Base-by-base conservation (phyloP, 2,888 invertebrate genomes). In the Leptinotarsa tumamoca region DNA sequence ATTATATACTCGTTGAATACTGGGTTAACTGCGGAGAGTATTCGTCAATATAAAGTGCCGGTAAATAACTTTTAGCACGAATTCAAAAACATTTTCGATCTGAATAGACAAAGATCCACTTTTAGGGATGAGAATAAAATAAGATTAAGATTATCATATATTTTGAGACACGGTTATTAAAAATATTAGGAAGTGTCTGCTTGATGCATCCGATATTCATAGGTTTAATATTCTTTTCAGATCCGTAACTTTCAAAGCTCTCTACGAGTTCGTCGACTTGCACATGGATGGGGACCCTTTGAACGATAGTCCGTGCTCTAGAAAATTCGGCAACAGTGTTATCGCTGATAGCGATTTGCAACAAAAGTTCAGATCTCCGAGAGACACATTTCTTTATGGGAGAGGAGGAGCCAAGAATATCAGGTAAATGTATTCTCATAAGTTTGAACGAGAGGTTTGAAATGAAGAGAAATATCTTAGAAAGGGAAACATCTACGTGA, bases 231-330 rank as follows among this genome's bases (percentile, higher is more conserved):
- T 58, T 58, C 23, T 33, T 70, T 86, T n/a, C 86, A 96, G 96
- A 83, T 95, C 96, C 0, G 92, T 96, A 67, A 93, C 94, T 83
- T 96, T 96, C 87, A 94, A 95, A 86, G 93, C 96, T 0, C 91
- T 95, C 43, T 96, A 96, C 88, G 96, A 96, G 88, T 96, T 96
- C 85, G 96, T 96, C 61, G 96, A 96, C 86, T 90, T 96, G 13
- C 94, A 95, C 83, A 94, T 96, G 89, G 96, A 96, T 81, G 96
- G 96, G 0, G 93, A 95, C 82, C 92, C 94, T 0, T 94, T 93
- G 89, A 94, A 94, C 5, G 91, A 90, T 51, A 94, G 94, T 0
- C 90, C 91, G 0, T 96, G 96, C 85, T 94, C 94, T 33, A 91
- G 96, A 71, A 91, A 93, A 81, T 96, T 96, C 87, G 91, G 93